phyloP scores from a whole-genome alignment of 2,797 vertebrate species.

The Microctenopoma stevenorrisi region DNA sequence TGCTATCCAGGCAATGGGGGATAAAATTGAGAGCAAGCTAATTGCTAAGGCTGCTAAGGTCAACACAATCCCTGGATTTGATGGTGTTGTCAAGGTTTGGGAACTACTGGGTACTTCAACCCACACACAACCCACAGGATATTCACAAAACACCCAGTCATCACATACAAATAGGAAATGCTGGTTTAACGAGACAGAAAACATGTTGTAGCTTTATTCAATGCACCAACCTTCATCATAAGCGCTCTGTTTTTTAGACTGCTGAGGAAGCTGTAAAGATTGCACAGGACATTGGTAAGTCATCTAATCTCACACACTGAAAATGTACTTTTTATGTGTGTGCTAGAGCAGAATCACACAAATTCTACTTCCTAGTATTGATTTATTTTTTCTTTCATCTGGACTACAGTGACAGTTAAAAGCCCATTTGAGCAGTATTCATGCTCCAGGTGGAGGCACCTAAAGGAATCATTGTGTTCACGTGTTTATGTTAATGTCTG shows the following conservation, averaged over 20 bases:
- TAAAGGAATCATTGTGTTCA: no score
- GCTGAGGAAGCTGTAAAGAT: constrained; percentile 96
- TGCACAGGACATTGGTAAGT: constrained; percentile 94
- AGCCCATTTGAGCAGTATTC: no score
- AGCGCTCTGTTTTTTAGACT: constrained; percentile 88
- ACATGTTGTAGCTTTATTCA: background rate
- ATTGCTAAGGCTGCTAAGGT: constrained; percentile 96
- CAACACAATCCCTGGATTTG: constrained; percentile 97
- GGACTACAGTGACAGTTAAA: background rate
- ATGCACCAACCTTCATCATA: background rate
- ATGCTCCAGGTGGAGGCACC: no score
- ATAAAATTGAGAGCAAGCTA: constrained; percentile 99
- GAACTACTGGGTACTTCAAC: background rate
- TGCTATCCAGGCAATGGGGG: constrained; percentile 98
- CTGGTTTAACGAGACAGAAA: background rate
- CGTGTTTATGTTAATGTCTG: no score
- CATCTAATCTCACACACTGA: background rate
- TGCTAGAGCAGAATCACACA: background rate
- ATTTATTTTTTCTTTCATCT: background rate
- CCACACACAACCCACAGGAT: background rate
- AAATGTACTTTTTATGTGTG: background rate
- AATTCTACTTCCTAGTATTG: background rate
- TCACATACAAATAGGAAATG: no score
- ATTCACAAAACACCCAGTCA: background rate
- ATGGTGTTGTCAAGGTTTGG: constrained; percentile 94